A percentile compares a stretch with the other conserved stretches of the same genome.
phyloP scores from a whole-genome alignment of 2,113 vertebrate species.

The Barbus barbus region DNA sequence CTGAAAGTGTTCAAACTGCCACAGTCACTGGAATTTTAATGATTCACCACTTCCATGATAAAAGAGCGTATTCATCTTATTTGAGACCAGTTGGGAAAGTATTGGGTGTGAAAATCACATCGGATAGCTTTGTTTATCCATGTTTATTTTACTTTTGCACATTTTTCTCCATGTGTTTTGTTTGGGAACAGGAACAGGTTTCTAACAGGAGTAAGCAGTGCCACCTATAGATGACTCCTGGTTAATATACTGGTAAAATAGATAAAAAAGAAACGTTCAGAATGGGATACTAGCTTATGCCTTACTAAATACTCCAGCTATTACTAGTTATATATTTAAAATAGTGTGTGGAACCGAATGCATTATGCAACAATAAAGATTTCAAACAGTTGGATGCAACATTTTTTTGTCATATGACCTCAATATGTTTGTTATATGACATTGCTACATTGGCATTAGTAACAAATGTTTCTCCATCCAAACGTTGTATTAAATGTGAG shows the following conservation, averaged over 20 bases:
- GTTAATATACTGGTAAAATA: not conserved
- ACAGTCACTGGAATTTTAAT: conserved; percentile 43
- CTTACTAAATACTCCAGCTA: not conserved
- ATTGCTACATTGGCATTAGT: not conserved
- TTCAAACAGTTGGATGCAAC: not conserved
- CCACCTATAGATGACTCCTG: conserved; percentile 40
- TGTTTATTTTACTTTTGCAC: not conserved
- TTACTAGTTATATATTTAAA: not conserved
- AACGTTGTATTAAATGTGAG: not conserved
- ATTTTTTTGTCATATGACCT: not conserved
- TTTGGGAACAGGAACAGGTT: not conserved
- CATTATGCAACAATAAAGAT: not conserved
- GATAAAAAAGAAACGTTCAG: not conserved
- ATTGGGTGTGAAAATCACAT: conserved; percentile 10
- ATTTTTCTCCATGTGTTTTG: not conserved
- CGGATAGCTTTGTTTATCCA: not conserved
- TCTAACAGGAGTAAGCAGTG: conserved; percentile 38
- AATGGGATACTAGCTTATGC: not conserved
- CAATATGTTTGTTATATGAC: not conserved
- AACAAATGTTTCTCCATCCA: not conserved
- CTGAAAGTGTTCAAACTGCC: conserved; percentile 55
- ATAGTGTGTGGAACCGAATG: not conserved
- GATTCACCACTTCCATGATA: conserved; percentile 54
- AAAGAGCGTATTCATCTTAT: conserved; percentile 48
- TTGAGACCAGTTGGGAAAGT: conserved; percentile 39